A percentile compares a stretch with the other conserved stretches of the same genome.
phyloP scores from a whole-genome alignment of 2,113 vertebrate genomes.

The Carassius auratus region DNA sequence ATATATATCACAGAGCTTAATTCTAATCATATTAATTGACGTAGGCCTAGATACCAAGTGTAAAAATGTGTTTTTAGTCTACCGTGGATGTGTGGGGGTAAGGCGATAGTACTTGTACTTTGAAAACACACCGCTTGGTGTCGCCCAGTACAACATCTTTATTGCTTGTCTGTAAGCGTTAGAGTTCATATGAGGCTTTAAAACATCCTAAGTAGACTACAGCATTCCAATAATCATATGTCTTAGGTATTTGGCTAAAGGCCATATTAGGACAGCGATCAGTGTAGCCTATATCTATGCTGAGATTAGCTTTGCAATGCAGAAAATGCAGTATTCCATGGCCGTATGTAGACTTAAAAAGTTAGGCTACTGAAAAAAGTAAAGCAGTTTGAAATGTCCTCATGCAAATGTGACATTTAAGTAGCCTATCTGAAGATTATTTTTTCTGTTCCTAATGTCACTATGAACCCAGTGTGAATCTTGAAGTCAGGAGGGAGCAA shows the following conservation, averaged over 20 bases:
- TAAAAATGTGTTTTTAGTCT: not conserved
- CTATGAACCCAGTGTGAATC: not conserved
- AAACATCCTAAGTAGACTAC: not conserved
- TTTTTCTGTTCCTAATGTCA: not conserved
- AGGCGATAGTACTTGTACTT: not conserved
- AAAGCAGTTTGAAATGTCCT: conserved; percentile 12
- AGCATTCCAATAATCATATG: conserved; percentile 20
- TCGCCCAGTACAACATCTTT: conserved; percentile 23
- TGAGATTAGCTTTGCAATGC: not conserved
- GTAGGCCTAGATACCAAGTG: not conserved
- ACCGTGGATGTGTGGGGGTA: not conserved
- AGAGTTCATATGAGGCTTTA: not conserved
- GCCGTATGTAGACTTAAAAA: not conserved
- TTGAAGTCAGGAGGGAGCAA: not conserved
- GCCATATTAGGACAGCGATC: not conserved
- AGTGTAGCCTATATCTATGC: not conserved
- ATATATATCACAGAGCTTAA: not conserved
- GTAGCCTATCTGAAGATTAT: not conserved
- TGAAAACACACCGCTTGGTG: conserved; percentile 27
- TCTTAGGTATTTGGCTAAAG: not conserved
- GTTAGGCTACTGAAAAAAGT: not conserved
- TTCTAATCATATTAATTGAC: too few relatives aligned
- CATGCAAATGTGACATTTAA: not conserved
- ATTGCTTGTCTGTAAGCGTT: not conserved
- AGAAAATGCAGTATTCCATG: not conserved